Evolutionary conservation across 1,140 invertebrate species (phyloP), one percentile per base, ranked within the genome.

Genomic region (Nasonia giraulti): DNA sequence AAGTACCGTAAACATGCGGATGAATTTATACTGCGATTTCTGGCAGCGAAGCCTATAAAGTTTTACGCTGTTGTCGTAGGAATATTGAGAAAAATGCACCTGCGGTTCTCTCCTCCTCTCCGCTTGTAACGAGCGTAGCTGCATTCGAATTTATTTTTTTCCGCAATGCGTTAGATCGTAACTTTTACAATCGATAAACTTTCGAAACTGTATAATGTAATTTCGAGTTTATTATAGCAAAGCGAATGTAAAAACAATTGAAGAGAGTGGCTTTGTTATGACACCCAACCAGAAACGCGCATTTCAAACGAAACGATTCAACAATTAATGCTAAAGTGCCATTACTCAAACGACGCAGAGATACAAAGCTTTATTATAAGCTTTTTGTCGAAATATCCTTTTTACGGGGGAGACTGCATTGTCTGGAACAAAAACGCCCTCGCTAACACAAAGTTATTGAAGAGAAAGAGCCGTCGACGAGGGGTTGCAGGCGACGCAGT

Each of bases 371-470:
- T 62, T n/a, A 62, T 62, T 62, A 62, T 62, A 20, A 62, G 55
- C 55, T 62, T 62, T 62, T 62, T 62, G 55, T 62, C 55, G 55
- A 62, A 62, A 62, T 62, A 62, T 62, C 55, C 20, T 62, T 62
- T 62, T 62, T 62, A 62, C 55, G 55, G 55, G 55, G 12, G 55
- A 20, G 55, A 1, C 14, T 40, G 74, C 44, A 50, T 76, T 76
- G 74, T 76, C 27, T 31, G 6, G 76, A 78, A 66, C 20, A 66
- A 66, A 62, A 78, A 78, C 27, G 31, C 50, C 37, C 50, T 62
- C 27, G 27, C 55, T 33, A 23, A 82, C 71, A 82, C 40, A 69
- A 76, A 77, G 73, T 81, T 81, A 78, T 81, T 69, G 79, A 76
- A 81, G 69, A 80, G 73, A 68, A 74, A 37, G 68, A 71, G 47